Percentiles rank a stretch among this genome's conserved stretches.
These are phyloP conservation scores for Indicator indicator DNA, from an alignment of 2,113 vertebrate genomes.

Conservation along the genomic window DNA sequence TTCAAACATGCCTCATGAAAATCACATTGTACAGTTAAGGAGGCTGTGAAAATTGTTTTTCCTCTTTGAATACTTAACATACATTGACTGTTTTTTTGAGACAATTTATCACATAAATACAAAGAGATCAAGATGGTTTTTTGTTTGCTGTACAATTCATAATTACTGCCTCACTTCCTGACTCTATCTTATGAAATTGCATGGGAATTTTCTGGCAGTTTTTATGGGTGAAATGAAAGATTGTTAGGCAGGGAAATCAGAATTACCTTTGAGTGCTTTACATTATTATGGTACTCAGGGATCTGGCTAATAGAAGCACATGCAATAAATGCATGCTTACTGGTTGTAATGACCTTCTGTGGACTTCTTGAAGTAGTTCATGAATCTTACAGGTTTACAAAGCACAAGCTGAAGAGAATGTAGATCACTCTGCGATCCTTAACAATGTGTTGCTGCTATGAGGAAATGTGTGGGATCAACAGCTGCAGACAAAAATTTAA, in stretches of 20 bases:
- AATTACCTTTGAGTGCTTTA: too few species aligned
- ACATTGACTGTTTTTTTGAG: background rate
- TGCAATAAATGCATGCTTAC: background rate
- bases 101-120: background rate
- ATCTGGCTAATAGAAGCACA: background rate
- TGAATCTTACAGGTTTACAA: background rate
- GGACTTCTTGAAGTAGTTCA: background rate
- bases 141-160: too few species aligned
- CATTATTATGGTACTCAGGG: background rate
- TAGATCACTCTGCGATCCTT: background rate
- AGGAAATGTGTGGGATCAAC: background rate
- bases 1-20: background rate
- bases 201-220: too few species aligned
- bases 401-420: background rate
- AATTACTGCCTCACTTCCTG: too few species aligned
- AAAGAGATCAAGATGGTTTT: background rate
- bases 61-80: background rate
- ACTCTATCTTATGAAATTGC: too few species aligned
- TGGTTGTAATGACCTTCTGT: background rate
- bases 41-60: background rate
- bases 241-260: too few species aligned
- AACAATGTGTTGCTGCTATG: background rate
- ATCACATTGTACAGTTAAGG: background rate
- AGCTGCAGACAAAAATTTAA: background rate
- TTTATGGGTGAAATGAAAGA: too few species aligned